These are phyloP conservation scores for Sminthurides aquaticus DNA, from an alignment of 2,888 invertebrate genomes.

Conservation along the genomic window DNA sequence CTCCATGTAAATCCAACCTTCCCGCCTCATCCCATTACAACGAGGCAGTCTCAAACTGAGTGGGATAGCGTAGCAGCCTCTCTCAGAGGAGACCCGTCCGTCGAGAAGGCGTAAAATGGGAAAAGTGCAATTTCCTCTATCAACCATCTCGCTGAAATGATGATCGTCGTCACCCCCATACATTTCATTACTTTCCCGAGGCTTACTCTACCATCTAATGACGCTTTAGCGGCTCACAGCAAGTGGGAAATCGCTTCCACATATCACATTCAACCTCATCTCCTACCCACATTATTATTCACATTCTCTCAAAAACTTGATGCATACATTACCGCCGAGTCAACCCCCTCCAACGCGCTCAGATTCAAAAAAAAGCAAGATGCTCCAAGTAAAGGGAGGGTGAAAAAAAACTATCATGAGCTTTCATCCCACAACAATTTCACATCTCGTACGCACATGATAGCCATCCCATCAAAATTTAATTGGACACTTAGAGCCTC, in stretches of 20 bases:
- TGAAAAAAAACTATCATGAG: background rate
- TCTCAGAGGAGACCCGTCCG: no score
- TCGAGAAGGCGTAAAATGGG: slow-evolving; percentile 24
- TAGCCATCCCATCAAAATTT: background rate
- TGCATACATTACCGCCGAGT: background rate
- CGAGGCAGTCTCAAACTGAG: no score
- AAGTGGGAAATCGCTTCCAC: background rate
- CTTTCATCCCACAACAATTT: no score
- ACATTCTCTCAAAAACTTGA: background rate
- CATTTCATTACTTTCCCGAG: slow-evolving; percentile 2
- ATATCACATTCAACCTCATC: background rate
- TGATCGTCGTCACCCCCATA: slow-evolving; percentile 15
- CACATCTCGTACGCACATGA: background rate
- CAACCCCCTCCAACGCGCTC: background rate
- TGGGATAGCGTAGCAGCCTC: no score
- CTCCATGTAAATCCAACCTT: no score
- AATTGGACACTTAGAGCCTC: background rate
- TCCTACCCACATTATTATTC: slow-evolving; percentile 2
- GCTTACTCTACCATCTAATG: slow-evolving; percentile 7
- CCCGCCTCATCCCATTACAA: no score
- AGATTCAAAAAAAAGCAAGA: background rate
- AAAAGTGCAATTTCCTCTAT: slow-evolving; percentile 41
- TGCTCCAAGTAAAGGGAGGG: no score
- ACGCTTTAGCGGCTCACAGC: background rate
- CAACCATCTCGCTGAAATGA: slow-evolving; percentile 17